phyloP scores from a whole-genome alignment of 2,888 invertebrate genomes.

The Drosophila ochracea region DNA sequence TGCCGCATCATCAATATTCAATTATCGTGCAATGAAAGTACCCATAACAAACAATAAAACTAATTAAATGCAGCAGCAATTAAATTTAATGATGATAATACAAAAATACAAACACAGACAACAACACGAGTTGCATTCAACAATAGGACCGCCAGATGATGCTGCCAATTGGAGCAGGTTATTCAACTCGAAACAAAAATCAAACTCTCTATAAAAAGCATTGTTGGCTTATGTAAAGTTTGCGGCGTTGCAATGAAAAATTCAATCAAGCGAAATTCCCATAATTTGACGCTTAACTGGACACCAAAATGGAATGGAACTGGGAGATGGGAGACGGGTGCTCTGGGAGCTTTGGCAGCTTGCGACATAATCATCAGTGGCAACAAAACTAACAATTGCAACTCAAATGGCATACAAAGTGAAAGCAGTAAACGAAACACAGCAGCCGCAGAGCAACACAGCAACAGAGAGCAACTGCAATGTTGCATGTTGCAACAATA shows the following conservation, averaged over 20 bases:
- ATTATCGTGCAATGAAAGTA: conserved; percentile 66
- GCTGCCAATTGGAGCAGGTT: conserved; percentile 60
- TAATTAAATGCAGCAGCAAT: conserved; percentile 59
- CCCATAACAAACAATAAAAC: conserved; percentile 55
- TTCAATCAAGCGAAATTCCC: conserved; percentile 82
- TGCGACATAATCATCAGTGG: conserved; percentile 76
- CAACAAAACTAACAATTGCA: conserved; percentile 74
- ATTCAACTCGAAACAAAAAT: conserved; percentile 57
- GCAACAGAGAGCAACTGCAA: conserved; percentile 11
- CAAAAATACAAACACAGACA: conserved; percentile 1
- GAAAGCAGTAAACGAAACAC: conserved; percentile 69
- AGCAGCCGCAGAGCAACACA: conserved; percentile 46
- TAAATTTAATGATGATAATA: conserved; percentile 52
- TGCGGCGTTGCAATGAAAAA: conserved; percentile 54
- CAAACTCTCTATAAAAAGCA: conserved; percentile 26
- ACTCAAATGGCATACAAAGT: conserved; percentile 77
- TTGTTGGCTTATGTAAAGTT: conserved; percentile 67
- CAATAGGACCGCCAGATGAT: conserved; percentile 26
- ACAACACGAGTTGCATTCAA: conserved; percentile 5
- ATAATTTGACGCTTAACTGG: conserved; percentile 81
- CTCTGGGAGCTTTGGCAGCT: conserved; percentile 42
- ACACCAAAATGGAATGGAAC: conserved; percentile 65
- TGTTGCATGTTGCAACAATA: conserved; percentile 61
- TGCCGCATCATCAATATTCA: conserved; percentile 72
- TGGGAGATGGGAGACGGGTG: conserved; percentile 26